A percentile compares a stretch with the other conserved stretches of the same genome.
These are phyloP conservation scores for Laupala kohalensis DNA, from an alignment of 1,140 invertebrate species.

Conservation along the genomic window DNA sequence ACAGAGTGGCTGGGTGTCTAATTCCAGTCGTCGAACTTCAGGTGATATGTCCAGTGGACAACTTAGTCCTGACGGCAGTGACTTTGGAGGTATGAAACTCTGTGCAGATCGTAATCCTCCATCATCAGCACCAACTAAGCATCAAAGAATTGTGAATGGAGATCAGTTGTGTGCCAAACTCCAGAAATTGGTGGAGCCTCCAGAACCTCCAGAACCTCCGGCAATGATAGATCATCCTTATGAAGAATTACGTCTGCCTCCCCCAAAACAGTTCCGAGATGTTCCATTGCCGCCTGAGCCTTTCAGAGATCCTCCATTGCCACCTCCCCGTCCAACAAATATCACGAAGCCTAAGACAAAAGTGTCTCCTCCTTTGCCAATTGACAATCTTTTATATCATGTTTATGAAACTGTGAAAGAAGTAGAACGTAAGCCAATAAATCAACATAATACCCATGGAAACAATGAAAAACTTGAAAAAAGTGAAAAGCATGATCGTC, in stretches of 20 bases:
- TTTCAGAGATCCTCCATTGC: slow-evolving; percentile 43
- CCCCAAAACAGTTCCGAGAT: slow-evolving; percentile 73
- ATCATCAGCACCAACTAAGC: background rate
- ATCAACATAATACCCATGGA: slow-evolving; percentile 21
- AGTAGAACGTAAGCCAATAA: slow-evolving; percentile 24
- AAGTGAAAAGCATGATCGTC: background rate
- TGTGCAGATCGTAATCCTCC: background rate
- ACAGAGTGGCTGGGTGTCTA: slow-evolving; percentile 31
- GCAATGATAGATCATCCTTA: slow-evolving; percentile 41
- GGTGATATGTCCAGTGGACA: slow-evolving; percentile 27
- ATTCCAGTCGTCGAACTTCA: slow-evolving; percentile 25
- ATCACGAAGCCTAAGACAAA: slow-evolving; percentile 2
- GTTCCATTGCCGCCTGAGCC: slow-evolving; percentile 49
- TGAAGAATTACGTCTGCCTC: slow-evolving; percentile 60
- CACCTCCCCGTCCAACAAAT: slow-evolving; percentile 7
- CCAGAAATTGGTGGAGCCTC: slow-evolving; percentile 30
- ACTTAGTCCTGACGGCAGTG: slow-evolving; percentile 20
- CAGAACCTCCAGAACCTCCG: slow-evolving; percentile 2
- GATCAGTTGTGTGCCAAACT: slow-evolving; percentile 41
- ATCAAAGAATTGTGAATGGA: slow-evolving; percentile 33
- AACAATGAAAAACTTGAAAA: slow-evolving; percentile 22
- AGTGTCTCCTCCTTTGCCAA: slow-evolving; percentile 32
- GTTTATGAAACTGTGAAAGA: slow-evolving; percentile 56
- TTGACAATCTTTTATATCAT: slow-evolving; percentile 67
- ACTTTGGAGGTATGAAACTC: slow-evolving; percentile 8